These are phyloP conservation scores for Ophiothrix spiculata DNA, from an alignment of 35 echinoderm and acorn worm species.

Conservation along the genomic window DNA sequence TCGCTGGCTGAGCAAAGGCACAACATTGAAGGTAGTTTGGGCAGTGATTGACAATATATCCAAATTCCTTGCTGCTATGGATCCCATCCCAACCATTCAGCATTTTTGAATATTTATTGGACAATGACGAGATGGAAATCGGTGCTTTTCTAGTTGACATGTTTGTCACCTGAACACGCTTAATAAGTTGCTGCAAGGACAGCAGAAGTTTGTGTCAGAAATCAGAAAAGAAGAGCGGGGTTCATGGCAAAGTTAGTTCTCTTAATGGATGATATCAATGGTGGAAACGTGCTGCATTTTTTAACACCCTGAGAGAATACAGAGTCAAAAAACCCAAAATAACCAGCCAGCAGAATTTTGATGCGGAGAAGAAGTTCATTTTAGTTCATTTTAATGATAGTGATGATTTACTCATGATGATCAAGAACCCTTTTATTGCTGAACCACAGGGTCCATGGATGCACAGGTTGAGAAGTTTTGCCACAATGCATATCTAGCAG, in stretches of 20 bases:
- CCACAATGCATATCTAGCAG: conserved; percentile 16
- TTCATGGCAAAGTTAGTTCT: conserved; percentile 22
- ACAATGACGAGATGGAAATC: background rate
- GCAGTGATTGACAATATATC: background rate
- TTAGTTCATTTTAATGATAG: conserved; percentile 33
- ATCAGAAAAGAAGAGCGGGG: conserved; percentile 28
- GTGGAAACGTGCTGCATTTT: background rate
- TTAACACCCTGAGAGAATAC: background rate
- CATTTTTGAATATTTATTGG: background rate
- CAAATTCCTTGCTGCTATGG: background rate
- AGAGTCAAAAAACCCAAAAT: background rate
- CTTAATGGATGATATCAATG: conserved; percentile 13
- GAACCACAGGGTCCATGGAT: conserved; percentile 30
- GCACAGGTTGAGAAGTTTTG: conserved; percentile 23
- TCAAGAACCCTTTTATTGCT: conserved; percentile 37
- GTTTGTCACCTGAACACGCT: conserved; percentile 36
- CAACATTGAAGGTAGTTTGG: background rate
- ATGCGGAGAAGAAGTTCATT: background rate
- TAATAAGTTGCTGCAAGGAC: conserved; percentile 36
- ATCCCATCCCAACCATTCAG: background rate
- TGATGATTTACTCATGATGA: conserved; percentile 33
- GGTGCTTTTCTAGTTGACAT: background rate
- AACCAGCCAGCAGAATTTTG: background rate
- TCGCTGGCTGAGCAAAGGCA: background rate
- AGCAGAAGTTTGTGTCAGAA: conserved; percentile 34